Conservation (phyloP, 2,888 invertebrate genomes). For the Tolmerus cingulatus region DNA sequence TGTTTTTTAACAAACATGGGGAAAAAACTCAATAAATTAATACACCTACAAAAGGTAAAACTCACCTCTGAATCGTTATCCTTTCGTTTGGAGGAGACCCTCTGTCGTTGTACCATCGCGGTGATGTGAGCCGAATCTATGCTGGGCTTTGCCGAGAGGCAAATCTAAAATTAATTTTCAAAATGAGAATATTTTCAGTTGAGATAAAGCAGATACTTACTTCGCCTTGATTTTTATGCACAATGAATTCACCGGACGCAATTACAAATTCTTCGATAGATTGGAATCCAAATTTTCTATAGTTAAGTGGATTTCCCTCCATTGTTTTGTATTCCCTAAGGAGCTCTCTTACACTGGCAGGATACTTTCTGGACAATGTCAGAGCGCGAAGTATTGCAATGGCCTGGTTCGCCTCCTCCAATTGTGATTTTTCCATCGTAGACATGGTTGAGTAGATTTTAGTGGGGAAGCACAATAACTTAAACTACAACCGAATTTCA, state of each 20-base stretch:
- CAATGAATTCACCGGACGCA: slow-evolving; percentile 68
- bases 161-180: slow-evolving; percentile 33
- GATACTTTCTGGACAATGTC: slow-evolving; percentile 57
- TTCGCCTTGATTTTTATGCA: slow-evolving; percentile 65
- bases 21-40: slow-evolving; percentile 3
- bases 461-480: not conserved
- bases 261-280: slow-evolving; percentile 70
- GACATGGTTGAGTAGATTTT: not conserved
- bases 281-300: slow-evolving; percentile 68
- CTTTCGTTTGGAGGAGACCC: slow-evolving; percentile 19
- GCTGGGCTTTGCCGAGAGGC: slow-evolving; percentile 42
- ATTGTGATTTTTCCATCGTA: not conserved
- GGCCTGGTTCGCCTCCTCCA: slow-evolving; percentile 50
- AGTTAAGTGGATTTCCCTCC: slow-evolving; percentile 73
- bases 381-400: slow-evolving; percentile 57
- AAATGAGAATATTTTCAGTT: not conserved
- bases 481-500: not conserved
- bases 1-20: not conserved
- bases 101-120: slow-evolving; percentile 58
- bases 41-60: not conserved
- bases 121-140: slow-evolving; percentile 56
- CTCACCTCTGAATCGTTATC: not conserved
- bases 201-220: slow-evolving; percentile 53
- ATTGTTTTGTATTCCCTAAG: slow-evolving; percentile 71
- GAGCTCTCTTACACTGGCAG: slow-evolving; percentile 56